Evolutionary conservation across 2,797 vertebrate genomes (phyloP).

Genomic region (Chrosomus eos): DNA sequence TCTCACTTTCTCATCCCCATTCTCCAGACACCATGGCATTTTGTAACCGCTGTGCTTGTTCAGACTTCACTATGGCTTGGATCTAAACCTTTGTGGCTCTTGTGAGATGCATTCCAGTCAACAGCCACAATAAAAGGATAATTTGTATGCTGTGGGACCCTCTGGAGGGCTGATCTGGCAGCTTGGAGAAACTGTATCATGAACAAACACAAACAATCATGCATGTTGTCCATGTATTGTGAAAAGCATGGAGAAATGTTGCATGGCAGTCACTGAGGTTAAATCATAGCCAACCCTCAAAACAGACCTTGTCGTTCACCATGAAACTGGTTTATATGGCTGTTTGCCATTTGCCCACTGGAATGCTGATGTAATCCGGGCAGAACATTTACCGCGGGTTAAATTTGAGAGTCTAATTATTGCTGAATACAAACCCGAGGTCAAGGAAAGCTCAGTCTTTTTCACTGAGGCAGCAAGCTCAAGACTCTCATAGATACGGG

Average conservation of each 20-base stretch:
- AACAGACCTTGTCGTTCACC: neutral
- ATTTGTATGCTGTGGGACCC: conserved; percentile 44
- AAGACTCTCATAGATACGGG: neutral
- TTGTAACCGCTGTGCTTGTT: conserved; percentile 23
- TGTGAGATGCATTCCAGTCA: conserved; percentile 41
- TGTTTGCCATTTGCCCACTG: conserved; percentile 32
- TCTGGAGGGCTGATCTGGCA: conserved; percentile 27
- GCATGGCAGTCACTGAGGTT: conserved; percentile 13
- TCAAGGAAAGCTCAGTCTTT: conserved; percentile 31
- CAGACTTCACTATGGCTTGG: neutral
- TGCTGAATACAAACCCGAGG: conserved; percentile 21
- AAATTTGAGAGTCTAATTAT: conserved; percentile 24
- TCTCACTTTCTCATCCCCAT: conserved; percentile 20
- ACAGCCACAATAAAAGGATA: conserved; percentile 46
- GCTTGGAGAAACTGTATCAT: conserved; percentile 7
- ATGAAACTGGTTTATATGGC: conserved; percentile 24
- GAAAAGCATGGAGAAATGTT: neutral
- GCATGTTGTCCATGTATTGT: neutral
- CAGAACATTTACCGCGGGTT: neutral
- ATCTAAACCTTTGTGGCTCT: conserved; percentile 16
- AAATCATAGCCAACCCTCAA: conserved; percentile 7
- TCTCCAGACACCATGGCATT: neutral
- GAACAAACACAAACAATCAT: conserved; percentile 28
- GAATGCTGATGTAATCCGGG: conserved; percentile 13
- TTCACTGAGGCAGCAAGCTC: neutral